Evolutionary conservation across 2,888 invertebrate species (phyloP), one percentile per base, ranked within the genome.

Genomic region (Allolobophora icterica): DNA sequence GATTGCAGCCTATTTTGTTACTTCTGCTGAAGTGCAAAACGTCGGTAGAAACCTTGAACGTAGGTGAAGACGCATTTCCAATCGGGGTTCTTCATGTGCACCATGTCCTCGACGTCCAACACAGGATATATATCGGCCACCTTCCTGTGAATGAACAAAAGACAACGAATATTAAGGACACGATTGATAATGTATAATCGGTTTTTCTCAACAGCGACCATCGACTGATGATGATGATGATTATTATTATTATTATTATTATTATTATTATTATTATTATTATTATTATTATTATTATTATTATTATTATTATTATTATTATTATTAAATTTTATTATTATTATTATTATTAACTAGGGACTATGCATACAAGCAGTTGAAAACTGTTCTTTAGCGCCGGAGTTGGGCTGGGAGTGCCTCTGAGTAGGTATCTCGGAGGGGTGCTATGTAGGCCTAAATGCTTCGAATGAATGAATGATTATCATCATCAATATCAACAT

Each of bases 31-130:
- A 89, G 89, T 40, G 83, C 90, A 90, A 92, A 92, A 21, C 91
- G 89, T 89, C 98, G 97, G 96, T 99, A 98, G 96, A 99, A 97
- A 94, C 98, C 97, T 96, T 99, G 99, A 93, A 99, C 99, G 96
- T 99, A 99, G 91, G 99, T 99, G 96, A 99, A 99, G 92, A 99
- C 99, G 96, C 99, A 99, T 96, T 99, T 99, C 99, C 99, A 99
- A 96, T 99, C 99, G 91, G 99, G 99, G 95, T 97, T 97, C 95
- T 97, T 97, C 96, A 97, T 97, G 92, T 94, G 93, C 94, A 99
- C 98, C 99, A 99, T 99, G 96, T 99, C 99, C 95, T 99, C 99
- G 93, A 99, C 98, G 95, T 99, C 99, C 95, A 99, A 97, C 94
- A 99, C 96, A 91, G 99, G 99, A 95, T 97, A 97, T 95, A 99